phyloP scores from a whole-genome alignment of 2,888 invertebrate genomes.

The Parnassius orleans region DNA sequence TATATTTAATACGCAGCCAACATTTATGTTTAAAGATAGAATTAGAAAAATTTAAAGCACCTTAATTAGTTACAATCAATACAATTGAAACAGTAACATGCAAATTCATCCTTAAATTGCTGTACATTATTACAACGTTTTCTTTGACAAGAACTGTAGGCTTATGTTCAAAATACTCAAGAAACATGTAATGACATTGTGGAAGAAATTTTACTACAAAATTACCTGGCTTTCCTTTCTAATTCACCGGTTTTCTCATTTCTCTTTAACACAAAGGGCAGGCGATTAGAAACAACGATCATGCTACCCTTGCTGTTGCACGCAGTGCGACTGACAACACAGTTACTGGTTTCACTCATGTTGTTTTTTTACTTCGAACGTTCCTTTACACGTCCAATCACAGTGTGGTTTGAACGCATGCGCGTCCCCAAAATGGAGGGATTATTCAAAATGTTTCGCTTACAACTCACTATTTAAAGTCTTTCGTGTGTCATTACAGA shows the following conservation, averaged over 20 bases:
- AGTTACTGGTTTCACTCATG: constrained; percentile 60
- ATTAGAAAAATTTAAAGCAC: too few relatives aligned
- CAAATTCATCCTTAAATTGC: too few relatives aligned
- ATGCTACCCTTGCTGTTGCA: constrained; percentile 86
- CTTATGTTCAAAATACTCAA: background rate
- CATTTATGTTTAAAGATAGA: background rate
- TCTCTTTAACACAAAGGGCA: constrained; percentile 92
- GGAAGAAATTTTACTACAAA: constrained; percentile 15
- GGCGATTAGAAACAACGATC: constrained; percentile 94
- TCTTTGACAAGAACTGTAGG: too few relatives aligned
- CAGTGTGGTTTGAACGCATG: constrained; percentile 61
- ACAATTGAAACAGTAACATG: too few relatives aligned
- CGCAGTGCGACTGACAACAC: constrained; percentile 62
- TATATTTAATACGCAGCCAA: background rate
- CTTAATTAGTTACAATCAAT: too few relatives aligned
- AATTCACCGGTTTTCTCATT: constrained; percentile 86
- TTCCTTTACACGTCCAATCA: constrained; percentile 66
- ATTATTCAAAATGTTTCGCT: constrained; percentile 48
- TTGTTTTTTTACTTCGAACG: constrained; percentile 49
- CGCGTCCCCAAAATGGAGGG: constrained; percentile 57
- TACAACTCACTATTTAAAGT: constrained; percentile 41
- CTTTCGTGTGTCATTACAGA: constrained; percentile 54
- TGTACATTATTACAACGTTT: too few relatives aligned
- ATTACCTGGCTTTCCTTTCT: constrained; percentile 91
- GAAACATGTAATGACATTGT: background rate